Base-by-base conservation (phyloP, 2,113 vertebrate genomes). In the Edolisoma coerulescens region DNA sequence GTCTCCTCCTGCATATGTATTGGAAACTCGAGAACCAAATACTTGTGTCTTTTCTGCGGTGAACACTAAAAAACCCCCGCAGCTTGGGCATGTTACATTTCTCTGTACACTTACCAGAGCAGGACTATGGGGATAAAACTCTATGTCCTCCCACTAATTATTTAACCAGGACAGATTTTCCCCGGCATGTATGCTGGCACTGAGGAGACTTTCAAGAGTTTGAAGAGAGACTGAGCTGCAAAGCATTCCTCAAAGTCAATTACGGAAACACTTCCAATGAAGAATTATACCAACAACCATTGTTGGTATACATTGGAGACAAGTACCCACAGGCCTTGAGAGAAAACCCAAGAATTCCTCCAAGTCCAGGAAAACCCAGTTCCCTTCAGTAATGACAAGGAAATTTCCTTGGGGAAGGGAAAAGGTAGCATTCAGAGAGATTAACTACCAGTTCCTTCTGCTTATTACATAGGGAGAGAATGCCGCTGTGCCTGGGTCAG, bases 401-500 rank as follows among this genome's bases (percentile, higher is more conserved):
- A 45, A 21, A 45, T 45, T 45, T 22, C 8, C 79, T 45, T 32
- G 11, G 19, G 44, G 7, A 52, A 53, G 60, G 41, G 30, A 69
- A 68, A 23, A n/a, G 3, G 11, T 11, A 64, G 18, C 16, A n/a
- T 23, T 56, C 42, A 52, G 17, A 49, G 39, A 52, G 17, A 32
- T 32, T 41, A 67, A 35, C 4, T 9, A 32, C 4, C 15, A 41
- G 6, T 32, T 82, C 44, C 26, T 74, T 65, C 20, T 21, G 11
- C 11, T 41, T 54, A 21, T 1, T 44, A 35, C 3, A 0, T 41
- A 27, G 73, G 23, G 24, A 71, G 47, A 45, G n/a, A 76, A 53
- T 1, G 2, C 20, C 0, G 1, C 49, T 60, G 12, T 3, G 24
- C 8, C 45, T 26, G 33, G 23, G 13, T 27, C 7, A 6, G 21